phyloP scores from a whole-genome alignment of 2,888 invertebrate species.

The Amiota mariae region DNA sequence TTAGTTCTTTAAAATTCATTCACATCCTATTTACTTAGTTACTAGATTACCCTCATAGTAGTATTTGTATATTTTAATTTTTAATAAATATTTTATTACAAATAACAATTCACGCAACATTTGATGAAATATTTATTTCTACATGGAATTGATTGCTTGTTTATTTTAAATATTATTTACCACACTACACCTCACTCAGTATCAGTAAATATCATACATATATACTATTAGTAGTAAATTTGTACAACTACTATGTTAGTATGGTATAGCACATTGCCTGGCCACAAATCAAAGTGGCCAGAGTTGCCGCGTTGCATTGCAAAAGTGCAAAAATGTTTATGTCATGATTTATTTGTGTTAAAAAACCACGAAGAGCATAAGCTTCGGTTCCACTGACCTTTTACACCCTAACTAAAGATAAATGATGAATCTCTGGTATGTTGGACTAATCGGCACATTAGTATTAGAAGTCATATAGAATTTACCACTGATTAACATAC shows the following conservation, averaged over 20 bases:
- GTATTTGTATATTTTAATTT: neutral
- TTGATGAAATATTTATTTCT: constrained; percentile 18
- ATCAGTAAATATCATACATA: neutral
- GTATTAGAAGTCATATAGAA: no score
- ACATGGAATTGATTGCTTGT: neutral
- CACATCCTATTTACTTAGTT: no score
- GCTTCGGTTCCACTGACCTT: no score
- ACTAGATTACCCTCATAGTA: no score
- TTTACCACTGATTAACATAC: no score
- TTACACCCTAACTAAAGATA: no score
- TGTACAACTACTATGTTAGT: no score
- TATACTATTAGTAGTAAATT: no score
- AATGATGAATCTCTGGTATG: no score
- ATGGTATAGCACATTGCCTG: constrained; percentile 8
- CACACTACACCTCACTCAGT: neutral
- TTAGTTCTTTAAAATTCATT: no score
- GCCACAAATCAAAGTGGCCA: constrained; percentile 29
- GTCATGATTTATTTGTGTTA: constrained; percentile 45
- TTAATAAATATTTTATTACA: constrained; percentile 21
- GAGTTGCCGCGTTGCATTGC: neutral
- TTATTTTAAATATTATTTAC: constrained; percentile 12
- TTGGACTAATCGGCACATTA: no score
- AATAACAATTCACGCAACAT: neutral
- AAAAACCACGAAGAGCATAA: neutral
- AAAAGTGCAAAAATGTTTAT: constrained; percentile 53